Percentiles rank a stretch among this genome's conserved stretches.
phyloP scores from a whole-genome alignment of 1,140 invertebrate species.

The Ceratina japonica region DNA sequence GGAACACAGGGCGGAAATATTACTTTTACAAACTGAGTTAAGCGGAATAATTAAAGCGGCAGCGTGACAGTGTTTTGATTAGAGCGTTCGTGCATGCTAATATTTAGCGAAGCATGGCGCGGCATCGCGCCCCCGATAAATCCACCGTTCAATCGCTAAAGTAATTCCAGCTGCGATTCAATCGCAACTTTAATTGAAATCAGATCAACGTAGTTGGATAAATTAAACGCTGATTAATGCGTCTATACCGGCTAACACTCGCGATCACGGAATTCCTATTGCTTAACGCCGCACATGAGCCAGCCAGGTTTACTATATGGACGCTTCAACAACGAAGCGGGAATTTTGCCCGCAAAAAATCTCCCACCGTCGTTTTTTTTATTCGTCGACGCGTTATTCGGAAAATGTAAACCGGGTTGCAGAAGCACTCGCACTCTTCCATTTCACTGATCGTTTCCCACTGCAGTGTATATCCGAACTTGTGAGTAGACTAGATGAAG shows the following conservation, averaged over 20 bases:
- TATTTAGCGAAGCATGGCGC: conserved; percentile 14
- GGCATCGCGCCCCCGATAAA: conserved; percentile 20
- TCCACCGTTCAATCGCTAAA: conserved; percentile 13
- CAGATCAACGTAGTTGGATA: conserved; percentile 26
- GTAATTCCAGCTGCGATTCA: conserved; percentile 33
- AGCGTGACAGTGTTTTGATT: conserved; percentile 32
- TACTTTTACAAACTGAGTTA: conserved; percentile 45
- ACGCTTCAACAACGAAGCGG: background rate
- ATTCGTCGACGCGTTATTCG: background rate
- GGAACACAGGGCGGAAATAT: conserved; percentile 29
- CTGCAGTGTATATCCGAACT: background rate
- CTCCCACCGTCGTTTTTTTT: background rate
- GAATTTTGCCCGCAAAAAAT: background rate
- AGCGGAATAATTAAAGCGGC: conserved; percentile 44
- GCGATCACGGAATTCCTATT: background rate
- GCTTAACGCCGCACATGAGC: background rate
- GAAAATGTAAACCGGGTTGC: conserved; percentile 6
- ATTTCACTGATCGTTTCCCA: background rate
- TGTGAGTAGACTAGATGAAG: background rate
- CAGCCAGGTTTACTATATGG: background rate
- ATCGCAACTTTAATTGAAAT: conserved; percentile 45
- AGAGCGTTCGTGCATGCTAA: conserved; percentile 18
- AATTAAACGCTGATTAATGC: conserved; percentile 43
- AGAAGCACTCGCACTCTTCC: background rate
- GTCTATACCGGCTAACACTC: background rate